Conservation (phyloP, 2,888 invertebrate species). For the Spilosoma lubricipeda region DNA sequence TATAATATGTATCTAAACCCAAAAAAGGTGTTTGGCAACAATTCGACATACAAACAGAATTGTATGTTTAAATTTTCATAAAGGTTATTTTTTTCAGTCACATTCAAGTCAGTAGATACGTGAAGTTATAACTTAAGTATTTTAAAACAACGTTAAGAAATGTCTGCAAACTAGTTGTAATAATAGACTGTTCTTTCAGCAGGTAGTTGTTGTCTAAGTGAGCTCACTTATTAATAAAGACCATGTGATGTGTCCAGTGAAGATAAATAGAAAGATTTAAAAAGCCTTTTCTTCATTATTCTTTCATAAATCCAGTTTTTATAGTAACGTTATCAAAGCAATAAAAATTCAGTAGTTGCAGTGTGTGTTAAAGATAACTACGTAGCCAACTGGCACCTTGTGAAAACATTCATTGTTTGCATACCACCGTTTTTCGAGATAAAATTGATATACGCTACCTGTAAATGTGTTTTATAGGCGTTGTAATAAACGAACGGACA, state of each 20-base stretch:
- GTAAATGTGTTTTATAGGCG: slow-evolving; percentile 8
- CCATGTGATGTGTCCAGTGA: too few species aligned
- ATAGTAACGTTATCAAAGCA: slow-evolving; percentile 61
- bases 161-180: neutral
- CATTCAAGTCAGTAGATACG: neutral
- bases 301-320: slow-evolving; percentile 33
- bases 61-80: too few species aligned
- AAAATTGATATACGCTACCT: slow-evolving; percentile 15
- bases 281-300: neutral
- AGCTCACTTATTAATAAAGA: neutral
- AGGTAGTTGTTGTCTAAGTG: neutral
- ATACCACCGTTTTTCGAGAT: slow-evolving; percentile 49
- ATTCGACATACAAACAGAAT: neutral
- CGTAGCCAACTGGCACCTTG: slow-evolving; percentile 26
- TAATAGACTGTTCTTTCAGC: neutral
- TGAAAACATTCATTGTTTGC: slow-evolving; percentile 59
- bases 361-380: slow-evolving; percentile 61
- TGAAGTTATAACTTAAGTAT: neutral
- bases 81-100: too few species aligned
- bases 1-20: neutral
- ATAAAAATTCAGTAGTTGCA: slow-evolving; percentile 62
- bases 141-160: neutral
- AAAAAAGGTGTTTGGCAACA: too few species aligned
- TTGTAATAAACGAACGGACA: neutral
- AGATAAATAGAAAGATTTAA: neutral